These are phyloP conservation scores for Notodonta dromedarius DNA, from an alignment of 2,888 invertebrate species.

Conservation along the genomic window DNA sequence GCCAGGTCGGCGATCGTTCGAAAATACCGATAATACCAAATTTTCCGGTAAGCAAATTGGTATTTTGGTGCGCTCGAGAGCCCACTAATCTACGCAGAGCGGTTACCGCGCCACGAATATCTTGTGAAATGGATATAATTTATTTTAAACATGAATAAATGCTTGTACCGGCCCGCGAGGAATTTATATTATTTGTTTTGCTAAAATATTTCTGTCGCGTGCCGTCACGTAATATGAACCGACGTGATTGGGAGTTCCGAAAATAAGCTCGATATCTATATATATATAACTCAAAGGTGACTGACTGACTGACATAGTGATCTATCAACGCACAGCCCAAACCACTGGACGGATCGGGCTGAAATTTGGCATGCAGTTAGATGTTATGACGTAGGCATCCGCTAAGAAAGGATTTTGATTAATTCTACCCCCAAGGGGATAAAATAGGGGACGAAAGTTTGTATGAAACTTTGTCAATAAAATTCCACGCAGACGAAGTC, in stretches of 20 bases:
- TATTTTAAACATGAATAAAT: slow-evolving; percentile 67
- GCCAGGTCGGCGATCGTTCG: slow-evolving; percentile 36
- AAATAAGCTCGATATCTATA: slow-evolving; percentile 9
- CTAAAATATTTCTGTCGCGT: slow-evolving; percentile 47
- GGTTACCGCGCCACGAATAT: slow-evolving; percentile 38
- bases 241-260: slow-evolving; percentile 19
- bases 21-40: slow-evolving; percentile 31
- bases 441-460: too few species aligned
- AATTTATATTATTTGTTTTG: slow-evolving; percentile 34
- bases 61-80: slow-evolving; percentile 19
- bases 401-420: too few species aligned
- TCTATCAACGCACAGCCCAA: too few species aligned
- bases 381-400: too few species aligned
- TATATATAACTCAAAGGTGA: too few species aligned
- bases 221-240: slow-evolving; percentile 43
- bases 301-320: too few species aligned
- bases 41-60: slow-evolving; percentile 11
- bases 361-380: too few species aligned
- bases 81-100: slow-evolving; percentile 34
- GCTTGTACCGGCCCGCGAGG: slow-evolving; percentile 58
- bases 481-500: too few species aligned
- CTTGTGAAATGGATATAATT: slow-evolving; percentile 32
- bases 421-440: too few species aligned
- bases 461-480: too few species aligned
- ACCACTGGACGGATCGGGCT: too few species aligned